phyloP scores from a whole-genome alignment of 2,113 vertebrate genomes.

The Hypomesus transpacificus region DNA sequence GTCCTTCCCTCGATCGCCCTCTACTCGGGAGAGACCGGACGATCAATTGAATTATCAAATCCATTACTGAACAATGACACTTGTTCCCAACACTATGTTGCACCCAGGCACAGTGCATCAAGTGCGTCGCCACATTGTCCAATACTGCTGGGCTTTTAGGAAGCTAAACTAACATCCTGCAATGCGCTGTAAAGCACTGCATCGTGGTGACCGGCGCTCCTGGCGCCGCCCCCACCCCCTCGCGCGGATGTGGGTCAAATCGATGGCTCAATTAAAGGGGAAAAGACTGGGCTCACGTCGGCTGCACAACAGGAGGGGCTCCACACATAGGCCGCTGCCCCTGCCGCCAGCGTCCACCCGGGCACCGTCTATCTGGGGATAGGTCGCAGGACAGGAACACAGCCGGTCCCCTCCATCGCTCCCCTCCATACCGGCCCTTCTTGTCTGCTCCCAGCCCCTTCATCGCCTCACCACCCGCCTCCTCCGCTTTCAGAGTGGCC shows the following conservation, averaged over 20 bases:
- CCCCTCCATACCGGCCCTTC: background rate
- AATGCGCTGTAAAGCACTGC: too few relatives aligned
- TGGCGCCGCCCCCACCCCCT: background rate
- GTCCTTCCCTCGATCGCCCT: too few relatives aligned
- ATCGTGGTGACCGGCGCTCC: background rate
- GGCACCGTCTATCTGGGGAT: background rate
- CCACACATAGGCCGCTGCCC: background rate
- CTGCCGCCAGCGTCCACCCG: background rate
- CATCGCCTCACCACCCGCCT: constrained; percentile 13
- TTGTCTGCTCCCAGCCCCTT: background rate
- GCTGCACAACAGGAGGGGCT: background rate
- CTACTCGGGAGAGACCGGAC: too few relatives aligned
- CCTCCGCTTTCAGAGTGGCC: background rate
- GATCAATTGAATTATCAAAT: too few relatives aligned
- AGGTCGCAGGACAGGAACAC: background rate
- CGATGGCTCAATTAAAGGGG: constrained; percentile 37
- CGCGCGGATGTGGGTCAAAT: constrained; percentile 40
- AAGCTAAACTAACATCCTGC: too few relatives aligned
- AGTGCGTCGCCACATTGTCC: too few relatives aligned
- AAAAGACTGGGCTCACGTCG: background rate
- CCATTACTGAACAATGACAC: too few relatives aligned
- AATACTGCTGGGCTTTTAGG: too few relatives aligned
- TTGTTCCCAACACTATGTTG: too few relatives aligned
- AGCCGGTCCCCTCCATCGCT: background rate
- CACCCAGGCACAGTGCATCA: too few relatives aligned